Evolutionary conservation across 2,797 vertebrate genomes (phyloP).

Genomic region (Rhinogobio ventralis): DNA sequence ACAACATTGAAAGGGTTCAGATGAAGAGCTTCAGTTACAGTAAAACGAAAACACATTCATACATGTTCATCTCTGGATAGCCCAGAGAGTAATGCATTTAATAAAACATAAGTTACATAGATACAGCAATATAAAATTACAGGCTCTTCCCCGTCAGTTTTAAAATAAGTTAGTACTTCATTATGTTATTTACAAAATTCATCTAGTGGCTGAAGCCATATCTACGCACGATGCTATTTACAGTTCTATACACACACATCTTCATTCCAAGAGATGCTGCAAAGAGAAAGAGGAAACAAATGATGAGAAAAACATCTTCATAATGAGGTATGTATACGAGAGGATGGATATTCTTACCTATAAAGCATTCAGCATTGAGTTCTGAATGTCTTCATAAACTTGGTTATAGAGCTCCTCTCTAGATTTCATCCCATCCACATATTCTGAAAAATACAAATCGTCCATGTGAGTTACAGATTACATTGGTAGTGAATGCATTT

Average conservation of each 20-base stretch:
- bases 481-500: not conserved
- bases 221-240: constrained; percentile 79
- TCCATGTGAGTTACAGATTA: not conserved
- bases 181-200: constrained; percentile 73
- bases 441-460: constrained; percentile 72
- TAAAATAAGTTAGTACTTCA: constrained; percentile 69
- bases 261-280: constrained; percentile 65
- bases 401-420: constrained; percentile 83
- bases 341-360: constrained; percentile 71
- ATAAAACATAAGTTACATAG: constrained; percentile 66
- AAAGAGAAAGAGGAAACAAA: constrained; percentile 54
- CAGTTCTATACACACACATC: constrained; percentile 82
- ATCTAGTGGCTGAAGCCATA: constrained; percentile 59
- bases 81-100: constrained; percentile 67
- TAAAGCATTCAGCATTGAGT: constrained; percentile 83
- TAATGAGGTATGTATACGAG: not conserved
- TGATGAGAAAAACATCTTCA: constrained; percentile 7
- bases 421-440: constrained; percentile 84
- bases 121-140: constrained; percentile 72
- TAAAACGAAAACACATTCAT: constrained; percentile 53
- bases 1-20: constrained; percentile 63
- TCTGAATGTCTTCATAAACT: constrained; percentile 86
- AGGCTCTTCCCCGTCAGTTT: constrained; percentile 65
- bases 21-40: constrained; percentile 48
- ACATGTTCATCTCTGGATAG: constrained; percentile 62